Evolutionary conservation across 2,888 invertebrate genomes (phyloP), one percentile per base, ranked within the genome.

Genomic region (Polyommatus icarus): DNA sequence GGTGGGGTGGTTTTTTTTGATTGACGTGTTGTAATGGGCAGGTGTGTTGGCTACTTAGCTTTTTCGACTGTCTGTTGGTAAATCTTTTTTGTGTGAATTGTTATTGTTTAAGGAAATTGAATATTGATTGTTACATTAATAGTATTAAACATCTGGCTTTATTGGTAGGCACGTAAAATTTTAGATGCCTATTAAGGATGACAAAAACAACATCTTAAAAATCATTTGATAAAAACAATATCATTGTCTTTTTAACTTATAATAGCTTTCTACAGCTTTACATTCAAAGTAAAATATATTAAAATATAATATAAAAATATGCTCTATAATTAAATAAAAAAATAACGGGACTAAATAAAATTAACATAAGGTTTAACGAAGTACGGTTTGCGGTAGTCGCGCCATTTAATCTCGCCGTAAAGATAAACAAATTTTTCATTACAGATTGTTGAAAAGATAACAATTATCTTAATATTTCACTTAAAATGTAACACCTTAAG

Each of bases 21-120:
- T 92, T 93, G 93, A 93, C 94, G 92, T 91, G 88, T 89, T 87
- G 91, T 92, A 93, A 93, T 93, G 93, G 93, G 90, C 94, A 93
- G 93, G 93, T 94, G 92, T 88, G 92, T 91, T 89, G 87, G 92
- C 93, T 92, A 91, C 92, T 90, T 90, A 77, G 91, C 90, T 91
- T 92, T 92, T 91, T 89, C 87, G 88, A 86, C 84, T 87, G 83
- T 91, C 91, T 91, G 88, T 90, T 81, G 83, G 86, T 86, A 87
- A 85, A 84, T 84, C 83, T 86, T 84, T 89, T 87, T 87, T 86
- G 85, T 86, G 84, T 84, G 87, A 85, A 88, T 89, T 88, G 83
- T 86, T 87, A 87, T 87, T 85, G 81, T 83, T 85, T 86, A 86
- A 87, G 85, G 84, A 84, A 82, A 83, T 84, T 83, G 83, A 87